Evolutionary conservation across 2,888 invertebrate species (phyloP), one percentile per base, ranked within the genome.

Genomic region (Himalopsyche japonica): DNA sequence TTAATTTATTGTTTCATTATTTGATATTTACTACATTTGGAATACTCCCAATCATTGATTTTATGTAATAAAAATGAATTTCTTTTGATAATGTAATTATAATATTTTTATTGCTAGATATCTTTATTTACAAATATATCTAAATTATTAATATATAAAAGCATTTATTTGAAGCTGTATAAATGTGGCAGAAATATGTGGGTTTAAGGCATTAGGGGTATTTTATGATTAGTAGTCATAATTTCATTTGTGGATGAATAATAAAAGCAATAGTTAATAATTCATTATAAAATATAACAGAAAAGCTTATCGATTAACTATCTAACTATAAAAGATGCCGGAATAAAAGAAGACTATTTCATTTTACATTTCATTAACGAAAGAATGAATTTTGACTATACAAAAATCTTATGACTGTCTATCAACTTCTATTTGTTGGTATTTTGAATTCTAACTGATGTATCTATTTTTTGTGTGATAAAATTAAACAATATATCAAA

Each of bases 201-300:
- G 49, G 49, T 82, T 81, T 82, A 82, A 82, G 82, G 82, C 82
- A 82, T 32, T 82, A 82, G 79, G 82, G 82, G 82, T 82, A 79
- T 79, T 82, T 81, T 78, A 78, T 43, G 30, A 80, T 27, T 30
- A 12, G 12, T 80, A 47, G 15, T 47, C 47, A 79, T 30, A 48
- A 48, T 48, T 48, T 79, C 43, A 30, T 24, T 57, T 57, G 57
- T 57, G 43, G 43, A 57, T 57, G 57, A 57, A n/a, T 7, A 24
- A 57, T 20, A 20, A 57, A 57, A 57, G 57, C 57, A 57, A 57
- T 20, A 5, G 20, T 20, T 57, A 57, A 57, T 43, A 43, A 15
- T 43, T 43, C 3, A 0, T 7, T 15, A 43, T 7, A 43, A 43
- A 43, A 15, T 20, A 57, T 57, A 57, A 57, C 24, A 57, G 24